A percentile compares a stretch with the other conserved stretches of the same genome.
phyloP scores from a whole-genome alignment of 2,797 vertebrate genomes.

The Mormyrus hasselquistii region DNA sequence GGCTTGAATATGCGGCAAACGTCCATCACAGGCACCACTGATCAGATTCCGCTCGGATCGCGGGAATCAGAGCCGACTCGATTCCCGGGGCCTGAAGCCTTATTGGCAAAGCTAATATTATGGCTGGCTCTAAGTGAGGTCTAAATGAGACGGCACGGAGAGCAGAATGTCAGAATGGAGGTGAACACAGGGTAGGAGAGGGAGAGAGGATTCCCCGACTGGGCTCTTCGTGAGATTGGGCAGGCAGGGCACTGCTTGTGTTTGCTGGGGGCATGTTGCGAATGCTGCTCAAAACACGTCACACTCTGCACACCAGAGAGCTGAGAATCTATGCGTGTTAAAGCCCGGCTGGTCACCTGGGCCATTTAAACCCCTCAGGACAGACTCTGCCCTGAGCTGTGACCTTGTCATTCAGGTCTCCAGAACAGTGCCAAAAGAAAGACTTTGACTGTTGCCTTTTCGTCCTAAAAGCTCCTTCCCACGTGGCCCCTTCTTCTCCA shows the following conservation, averaged over 20 bases:
- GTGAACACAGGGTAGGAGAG: not conserved
- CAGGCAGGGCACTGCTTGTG: not conserved
- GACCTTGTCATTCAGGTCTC: not conserved
- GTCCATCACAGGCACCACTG: not conserved
- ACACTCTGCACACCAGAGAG: not conserved
- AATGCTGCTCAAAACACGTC: not conserved
- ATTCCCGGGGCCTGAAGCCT: constrained; percentile 71
- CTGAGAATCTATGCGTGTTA: not conserved
- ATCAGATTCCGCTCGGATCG: not conserved
- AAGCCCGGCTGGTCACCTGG: not conserved
- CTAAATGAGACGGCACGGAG: constrained; percentile 66
- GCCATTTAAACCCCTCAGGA: not conserved
- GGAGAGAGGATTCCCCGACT: not conserved
- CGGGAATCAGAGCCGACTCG: constrained; percentile 34
- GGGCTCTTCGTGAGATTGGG: not conserved
- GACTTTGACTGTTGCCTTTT: constrained; percentile 24
- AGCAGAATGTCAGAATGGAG: not conserved
- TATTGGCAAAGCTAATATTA: constrained; percentile 77
- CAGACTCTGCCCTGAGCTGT: not conserved
- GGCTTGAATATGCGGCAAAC: not conserved
- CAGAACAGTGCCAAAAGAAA: constrained; percentile 17
- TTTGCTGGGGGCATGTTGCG: not conserved
- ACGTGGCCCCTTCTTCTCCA: constrained; percentile 21
- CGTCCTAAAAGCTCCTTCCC: constrained; percentile 7
- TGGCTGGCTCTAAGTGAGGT: constrained; percentile 61